Percentiles rank a stretch among this genome's conserved stretches.
Conservation (phyloP, 2,888 invertebrate genomes). For the Harpagoxenus sublaevis region DNA sequence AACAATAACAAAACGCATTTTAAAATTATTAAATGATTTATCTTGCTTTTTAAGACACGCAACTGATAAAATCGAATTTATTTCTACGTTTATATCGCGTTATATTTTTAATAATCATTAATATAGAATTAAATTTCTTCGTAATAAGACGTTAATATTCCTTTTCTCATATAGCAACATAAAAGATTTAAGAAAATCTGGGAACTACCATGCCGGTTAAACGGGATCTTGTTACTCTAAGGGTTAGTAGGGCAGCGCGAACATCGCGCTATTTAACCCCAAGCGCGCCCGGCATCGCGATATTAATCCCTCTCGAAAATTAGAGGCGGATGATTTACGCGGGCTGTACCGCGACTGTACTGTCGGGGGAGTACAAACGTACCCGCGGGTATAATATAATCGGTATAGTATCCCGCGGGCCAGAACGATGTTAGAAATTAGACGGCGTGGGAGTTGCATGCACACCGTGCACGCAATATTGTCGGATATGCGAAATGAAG, state of each 20-base stretch:
- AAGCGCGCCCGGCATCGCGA: constrained; percentile 21
- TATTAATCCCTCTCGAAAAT: constrained; percentile 49
- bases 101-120: neutral
- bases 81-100: neutral
- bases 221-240: neutral
- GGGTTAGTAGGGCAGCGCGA: constrained; percentile 11
- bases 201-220: neutral
- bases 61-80: neutral
- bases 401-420: constrained; percentile 44
- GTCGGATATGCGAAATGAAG: constrained; percentile 36
- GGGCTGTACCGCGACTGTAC: neutral
- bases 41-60: neutral
- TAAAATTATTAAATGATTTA: neutral
- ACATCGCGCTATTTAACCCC: constrained; percentile 29
- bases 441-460: constrained; percentile 12
- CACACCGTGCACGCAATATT: neutral
- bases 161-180: neutral
- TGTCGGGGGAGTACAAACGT: constrained; percentile 44
- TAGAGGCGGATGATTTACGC: constrained; percentile 53
- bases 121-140: neutral
- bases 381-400: constrained; percentile 40
- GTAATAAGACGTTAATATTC: neutral
- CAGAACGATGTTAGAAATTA: constrained; percentile 47
- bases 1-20: neutral
- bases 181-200: neutral